Conservation (phyloP, 2,888 invertebrate species). For the Plebejus anna region DNA sequence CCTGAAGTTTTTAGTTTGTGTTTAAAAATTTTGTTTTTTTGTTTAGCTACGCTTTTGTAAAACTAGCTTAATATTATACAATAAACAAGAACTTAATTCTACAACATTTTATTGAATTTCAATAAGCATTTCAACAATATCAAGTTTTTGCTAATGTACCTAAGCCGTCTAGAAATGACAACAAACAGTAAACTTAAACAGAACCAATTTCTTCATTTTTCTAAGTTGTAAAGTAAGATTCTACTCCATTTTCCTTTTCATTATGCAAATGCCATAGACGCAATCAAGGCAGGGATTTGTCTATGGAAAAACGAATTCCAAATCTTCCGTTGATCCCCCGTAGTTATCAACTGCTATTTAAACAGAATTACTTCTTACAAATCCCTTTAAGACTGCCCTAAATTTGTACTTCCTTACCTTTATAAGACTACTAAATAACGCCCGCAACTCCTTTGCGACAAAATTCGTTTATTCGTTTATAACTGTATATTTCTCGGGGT, state of each 20-base stretch:
- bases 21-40: neutral
- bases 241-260: neutral
- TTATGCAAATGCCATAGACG: neutral
- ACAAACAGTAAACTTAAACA: neutral
- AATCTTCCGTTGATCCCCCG: conserved; percentile 31
- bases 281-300: conserved; percentile 16
- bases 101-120: no score
- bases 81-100: no score
- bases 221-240: neutral
- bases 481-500: no score
- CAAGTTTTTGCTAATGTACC: no score
- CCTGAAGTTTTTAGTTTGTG: conserved; percentile 18
- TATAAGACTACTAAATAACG: no score
- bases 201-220: no score
- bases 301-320: conserved; percentile 26
- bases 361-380: conserved; percentile 37
- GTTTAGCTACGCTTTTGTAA: neutral
- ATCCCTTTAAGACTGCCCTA: conserved; percentile 34
- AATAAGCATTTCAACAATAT: no score
- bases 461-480: no score
- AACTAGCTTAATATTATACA: neutral
- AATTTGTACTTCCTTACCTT: neutral
- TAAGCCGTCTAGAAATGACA: neutral
- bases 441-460: no score
- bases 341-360: conserved; percentile 27